Evolutionary conservation across 92 coral and sea anemone species (phyloP).

Genomic region (Epizoanthus fatuus): DNA sequence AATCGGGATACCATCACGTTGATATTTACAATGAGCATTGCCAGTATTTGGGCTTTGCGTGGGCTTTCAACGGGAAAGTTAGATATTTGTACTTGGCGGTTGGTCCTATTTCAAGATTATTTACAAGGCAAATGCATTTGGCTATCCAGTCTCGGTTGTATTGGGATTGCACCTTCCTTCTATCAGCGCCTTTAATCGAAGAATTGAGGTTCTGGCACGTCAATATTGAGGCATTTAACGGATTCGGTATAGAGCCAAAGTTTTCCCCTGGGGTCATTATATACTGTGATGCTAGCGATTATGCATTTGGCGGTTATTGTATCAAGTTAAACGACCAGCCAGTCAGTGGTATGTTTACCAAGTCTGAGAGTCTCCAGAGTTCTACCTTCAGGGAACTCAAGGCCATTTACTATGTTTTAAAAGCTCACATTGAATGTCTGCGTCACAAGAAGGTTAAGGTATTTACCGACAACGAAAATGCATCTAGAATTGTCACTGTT

Average conservation of each 20-base stretch:
- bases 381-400: constrained; percentile 49
- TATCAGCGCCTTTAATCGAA: constrained; percentile 5
- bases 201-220: constrained; percentile 35
- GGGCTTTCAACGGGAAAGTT: not conserved
- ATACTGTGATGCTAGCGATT: constrained; percentile 31
- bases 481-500: constrained; percentile 26
- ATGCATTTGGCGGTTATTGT: constrained; percentile 46
- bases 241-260: constrained; percentile 24
- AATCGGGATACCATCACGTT: constrained; percentile 62
- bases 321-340: constrained; percentile 3
- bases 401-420: constrained; percentile 31
- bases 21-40: constrained; percentile 38
- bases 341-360: constrained; percentile 39
- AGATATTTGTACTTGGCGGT: constrained; percentile 16
- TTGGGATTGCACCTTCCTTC: not conserved
- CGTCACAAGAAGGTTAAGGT: constrained; percentile 38
- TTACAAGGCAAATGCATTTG: constrained; percentile 30
- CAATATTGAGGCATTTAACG: constrained; percentile 15
- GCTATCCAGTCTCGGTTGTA: not conserved
- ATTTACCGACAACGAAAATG: constrained; percentile 64
- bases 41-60: constrained; percentile 31
- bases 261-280: not conserved
- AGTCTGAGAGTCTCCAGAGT: constrained; percentile 30
- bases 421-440: not conserved
- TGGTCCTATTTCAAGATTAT: constrained; percentile 10